phyloP scores from a whole-genome alignment of 64 coral and sea anemone genomes.

The Montipora efflorescens region DNA sequence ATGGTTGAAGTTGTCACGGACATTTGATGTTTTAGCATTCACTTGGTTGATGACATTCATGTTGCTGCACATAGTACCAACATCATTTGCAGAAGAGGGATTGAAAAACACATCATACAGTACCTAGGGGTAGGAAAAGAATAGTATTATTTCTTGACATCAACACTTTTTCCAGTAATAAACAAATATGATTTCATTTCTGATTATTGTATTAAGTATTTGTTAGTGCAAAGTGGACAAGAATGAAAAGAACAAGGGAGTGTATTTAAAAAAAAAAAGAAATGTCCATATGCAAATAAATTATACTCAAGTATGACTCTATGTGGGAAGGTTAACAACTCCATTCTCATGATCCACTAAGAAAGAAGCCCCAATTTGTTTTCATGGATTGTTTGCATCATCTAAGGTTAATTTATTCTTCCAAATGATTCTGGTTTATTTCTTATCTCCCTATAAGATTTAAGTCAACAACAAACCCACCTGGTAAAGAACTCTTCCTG shows the following conservation, averaged over 20 bases:
- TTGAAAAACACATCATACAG: constrained; percentile 61
- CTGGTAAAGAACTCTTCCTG: constrained; percentile 43
- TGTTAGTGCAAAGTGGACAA: too few relatives aligned
- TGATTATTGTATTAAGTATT: not conserved
- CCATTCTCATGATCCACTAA: too few relatives aligned
- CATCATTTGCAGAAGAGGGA: constrained; percentile 1
- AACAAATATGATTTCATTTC: not conserved
- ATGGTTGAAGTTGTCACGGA: constrained; percentile 56
- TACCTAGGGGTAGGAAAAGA: constrained; percentile 12
- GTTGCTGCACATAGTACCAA: constrained; percentile 69
- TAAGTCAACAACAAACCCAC: not conserved
- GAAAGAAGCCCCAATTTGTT: too few relatives aligned
- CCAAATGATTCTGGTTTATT: not conserved
- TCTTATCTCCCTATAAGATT: not conserved
- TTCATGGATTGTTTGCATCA: too few relatives aligned
- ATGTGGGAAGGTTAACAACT: too few relatives aligned
- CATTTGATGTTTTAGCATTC: constrained; percentile 76
- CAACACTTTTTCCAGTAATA: not conserved
- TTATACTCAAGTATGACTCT: too few relatives aligned
- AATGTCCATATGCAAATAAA: too few relatives aligned
- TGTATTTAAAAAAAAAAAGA: too few relatives aligned
- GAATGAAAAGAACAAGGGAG: too few relatives aligned
- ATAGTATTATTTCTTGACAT: not conserved
- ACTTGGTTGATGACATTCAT: constrained; percentile 69
- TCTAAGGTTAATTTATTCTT: too few relatives aligned